Evolutionary conservation across 2,888 invertebrate genomes (phyloP).

Genomic region (Boloria selene): DNA sequence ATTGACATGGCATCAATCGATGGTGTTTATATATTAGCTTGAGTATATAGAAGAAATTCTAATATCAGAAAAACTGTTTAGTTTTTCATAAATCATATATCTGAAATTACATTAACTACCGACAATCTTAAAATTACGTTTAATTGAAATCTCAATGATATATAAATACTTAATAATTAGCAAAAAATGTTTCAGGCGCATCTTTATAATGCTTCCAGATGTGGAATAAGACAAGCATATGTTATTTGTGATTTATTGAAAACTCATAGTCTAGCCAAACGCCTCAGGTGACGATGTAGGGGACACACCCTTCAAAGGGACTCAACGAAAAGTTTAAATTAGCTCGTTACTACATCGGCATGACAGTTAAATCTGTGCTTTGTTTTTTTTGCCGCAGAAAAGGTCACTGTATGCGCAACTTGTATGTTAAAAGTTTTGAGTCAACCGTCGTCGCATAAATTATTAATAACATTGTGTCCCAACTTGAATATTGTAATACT

Average conservation of each 20-base stretch:
- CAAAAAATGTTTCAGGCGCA: background rate
- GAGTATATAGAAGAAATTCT: background rate
- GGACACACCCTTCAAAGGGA: constrained; percentile 53
- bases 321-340: constrained; percentile 81
- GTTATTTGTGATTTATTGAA: constrained; percentile 63
- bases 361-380: constrained; percentile 69
- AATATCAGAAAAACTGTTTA: no score
- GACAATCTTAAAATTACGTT: no score
- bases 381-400: constrained; percentile 75
- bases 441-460: constrained; percentile 62
- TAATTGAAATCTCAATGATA: background rate
- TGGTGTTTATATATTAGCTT: no score
- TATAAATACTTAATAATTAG: background rate
- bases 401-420: constrained; percentile 66
- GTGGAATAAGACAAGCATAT: constrained; percentile 23
- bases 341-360: constrained; percentile 79
- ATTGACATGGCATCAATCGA: constrained; percentile 4
- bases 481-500: constrained; percentile 19
- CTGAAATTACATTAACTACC: no score
- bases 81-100: no score
- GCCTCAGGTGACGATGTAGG: constrained; percentile 71
- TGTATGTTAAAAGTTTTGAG: constrained; percentile 66
- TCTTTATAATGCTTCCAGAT: constrained; percentile 13
- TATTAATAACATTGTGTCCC: constrained; percentile 61
- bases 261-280: constrained; percentile 58